These are phyloP conservation scores for Dasypus novemcinctus DNA, from an alignment of 2,113 vertebrate species.

Conservation along the genomic window DNA sequence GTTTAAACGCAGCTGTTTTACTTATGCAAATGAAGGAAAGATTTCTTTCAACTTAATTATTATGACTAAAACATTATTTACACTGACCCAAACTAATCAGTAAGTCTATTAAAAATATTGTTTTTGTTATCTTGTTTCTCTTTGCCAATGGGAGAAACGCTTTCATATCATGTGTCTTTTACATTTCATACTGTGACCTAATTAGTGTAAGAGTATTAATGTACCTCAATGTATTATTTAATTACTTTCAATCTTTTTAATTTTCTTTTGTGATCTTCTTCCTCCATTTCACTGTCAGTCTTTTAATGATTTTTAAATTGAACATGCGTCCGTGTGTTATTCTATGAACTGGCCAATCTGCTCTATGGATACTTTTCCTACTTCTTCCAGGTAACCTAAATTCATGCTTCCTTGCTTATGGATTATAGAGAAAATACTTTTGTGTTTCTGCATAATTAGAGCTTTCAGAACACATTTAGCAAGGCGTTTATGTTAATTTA, in stretches of 20 bases:
- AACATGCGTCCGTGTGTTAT: not conserved
- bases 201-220: not conserved
- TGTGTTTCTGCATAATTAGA: not conserved
- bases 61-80: not conserved
- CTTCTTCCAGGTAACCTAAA: not conserved
- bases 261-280: not conserved
- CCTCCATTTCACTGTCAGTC: too few relatives aligned
- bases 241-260: not conserved
- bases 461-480: not conserved
- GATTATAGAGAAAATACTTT: not conserved
- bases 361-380: not conserved
- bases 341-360: not conserved
- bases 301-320: not conserved
- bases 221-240: not conserved
- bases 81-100: not conserved
- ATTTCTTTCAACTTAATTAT: not conserved
- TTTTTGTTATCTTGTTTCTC: not conserved
- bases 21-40: not conserved
- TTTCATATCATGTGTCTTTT: not conserved
- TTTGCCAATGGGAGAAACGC: not conserved
- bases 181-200: not conserved
- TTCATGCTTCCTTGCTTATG: not conserved
- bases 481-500: not conserved
- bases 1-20: not conserved
- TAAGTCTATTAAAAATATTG: not conserved